Evolutionary conservation across 2,113 vertebrate genomes (phyloP), one percentile per base, ranked within the genome.

Genomic region (Loxodonta africana): DNA sequence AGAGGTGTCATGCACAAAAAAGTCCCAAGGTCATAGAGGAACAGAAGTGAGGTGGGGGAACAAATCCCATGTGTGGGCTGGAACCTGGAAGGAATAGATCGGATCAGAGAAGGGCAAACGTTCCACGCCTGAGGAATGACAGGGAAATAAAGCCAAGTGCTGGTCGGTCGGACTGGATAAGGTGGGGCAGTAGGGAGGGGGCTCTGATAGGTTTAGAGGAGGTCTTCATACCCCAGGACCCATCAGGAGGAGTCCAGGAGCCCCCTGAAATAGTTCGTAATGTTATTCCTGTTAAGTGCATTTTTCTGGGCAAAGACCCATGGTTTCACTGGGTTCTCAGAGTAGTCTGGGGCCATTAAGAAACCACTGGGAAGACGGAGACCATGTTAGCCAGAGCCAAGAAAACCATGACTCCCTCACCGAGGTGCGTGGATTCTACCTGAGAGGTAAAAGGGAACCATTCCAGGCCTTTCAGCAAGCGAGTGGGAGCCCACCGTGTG

Each of bases 401-500:
- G 48, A 21, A 71, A 44, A 51, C n/a, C 12, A 9, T 2, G 33
- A 9, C 62, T 26, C 37, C 37, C 63, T 90, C 51, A 14, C 18
- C 0, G 37, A 84, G 69, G 20, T 44, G 37, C 20, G 6, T 30
- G 65, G 67, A 7, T 44, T 41, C 83, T 21, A n/a, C 41, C 8
- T 23, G 63, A 10, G 20, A 18, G 53, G 48, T 5, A 15, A 23
- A 1, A 71, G 81, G 60, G 77, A 83, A n/a, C 60, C 44, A 18
- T 6, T 0, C 10, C 7, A 46, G 57, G 67, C 18, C 67, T 62
- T 17, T 20, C 53, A 53, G 57, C 41, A 17, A 14, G 30, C 37
- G 73, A 26, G 6, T n/a, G 0, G 0, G 48, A 12, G 11, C 12
- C 41, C 15, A 18, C 10, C 3, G 10, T 11, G 18, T 14, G 5